A percentile compares a stretch with the other conserved stretches of the same genome.
These are phyloP conservation scores for Mellilla xanthometata DNA, from an alignment of 2,888 invertebrate species.

Conservation along the genomic window DNA sequence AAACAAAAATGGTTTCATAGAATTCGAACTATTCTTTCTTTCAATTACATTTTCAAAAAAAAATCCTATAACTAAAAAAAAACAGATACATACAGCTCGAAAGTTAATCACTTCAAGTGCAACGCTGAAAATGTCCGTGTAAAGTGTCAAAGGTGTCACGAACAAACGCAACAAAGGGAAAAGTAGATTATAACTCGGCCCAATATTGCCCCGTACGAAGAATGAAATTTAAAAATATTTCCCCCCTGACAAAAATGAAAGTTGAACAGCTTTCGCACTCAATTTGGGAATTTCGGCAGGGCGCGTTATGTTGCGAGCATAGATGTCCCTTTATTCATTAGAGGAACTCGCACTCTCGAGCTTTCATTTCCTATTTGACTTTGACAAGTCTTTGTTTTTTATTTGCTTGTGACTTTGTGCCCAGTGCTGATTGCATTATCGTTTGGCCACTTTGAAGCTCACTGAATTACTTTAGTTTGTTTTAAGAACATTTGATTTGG, in stretches of 20 bases:
- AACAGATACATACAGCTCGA: too few species aligned
- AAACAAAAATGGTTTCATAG: too few species aligned
- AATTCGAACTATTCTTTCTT: too few species aligned
- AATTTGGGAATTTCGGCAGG: slow-evolving; percentile 26
- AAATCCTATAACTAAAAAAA: too few species aligned
- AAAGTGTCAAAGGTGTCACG: slow-evolving; percentile 6
- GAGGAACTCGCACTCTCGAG: slow-evolving; percentile 4
- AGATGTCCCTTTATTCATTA: slow-evolving; percentile 27
- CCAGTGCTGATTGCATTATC: slow-evolving; percentile 3
- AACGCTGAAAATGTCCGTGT: too few species aligned
- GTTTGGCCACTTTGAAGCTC: background rate
- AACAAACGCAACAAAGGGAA: slow-evolving; percentile 9
- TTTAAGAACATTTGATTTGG: too few species aligned
- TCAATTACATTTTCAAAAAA: too few species aligned
- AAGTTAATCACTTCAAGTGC: too few species aligned
- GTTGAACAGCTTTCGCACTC: slow-evolving; percentile 29
- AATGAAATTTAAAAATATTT: slow-evolving; percentile 28
- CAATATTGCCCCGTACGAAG: slow-evolving; percentile 8
- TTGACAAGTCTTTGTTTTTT: background rate
- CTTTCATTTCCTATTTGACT: slow-evolving; percentile 1
- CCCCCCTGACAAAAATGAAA: slow-evolving; percentile 31
- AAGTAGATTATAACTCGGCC: slow-evolving; percentile 15
- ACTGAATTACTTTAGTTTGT: background rate
- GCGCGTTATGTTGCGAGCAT: slow-evolving; percentile 21
- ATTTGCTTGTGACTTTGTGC: slow-evolving; percentile 1